Base-by-base conservation (phyloP, 2,888 invertebrate species). In the Petrolisthes manimaculis region DNA sequence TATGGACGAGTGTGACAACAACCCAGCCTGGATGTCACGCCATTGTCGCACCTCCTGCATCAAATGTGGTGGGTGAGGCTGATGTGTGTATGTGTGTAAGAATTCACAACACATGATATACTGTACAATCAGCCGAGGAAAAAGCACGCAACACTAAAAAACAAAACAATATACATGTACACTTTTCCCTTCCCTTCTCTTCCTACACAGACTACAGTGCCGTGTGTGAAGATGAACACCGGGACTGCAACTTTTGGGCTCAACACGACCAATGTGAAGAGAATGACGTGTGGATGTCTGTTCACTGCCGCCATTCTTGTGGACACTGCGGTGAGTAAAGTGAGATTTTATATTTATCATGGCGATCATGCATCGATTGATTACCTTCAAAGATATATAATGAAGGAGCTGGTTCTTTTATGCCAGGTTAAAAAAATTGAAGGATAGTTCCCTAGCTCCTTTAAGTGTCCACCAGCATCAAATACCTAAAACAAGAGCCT, bases 221-320 rank as follows among this genome's bases (percentile, higher is more conserved):
- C n/a, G 37, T 12, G 8, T 90, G 90, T 54, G 69, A 81, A 18
- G 89, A 90, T 78, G 71, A 78, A 9, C 86, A 90, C 56, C n/a
- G 78, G 3, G 89, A 90, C 54, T 90, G 90, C 24, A 51, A 85
- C 51, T 90, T 83, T 83, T 90, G 90, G 90, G 69, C 87, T 51
- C 69, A 37, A 5, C 85, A 84, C 37, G 88, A 85, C 24, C 89
- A 90, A 78, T 90, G 90, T 12, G 8, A 51, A 1, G 86, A 88
- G 71, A 90, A 90, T 82, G 61, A 56, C 0, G 9, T 78, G 2
- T 90, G 90, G 90, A 90, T 90, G 90, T 51, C 75, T 5, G 84
- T 54, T 6, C 86, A 88, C 82, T 90, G 90, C 78, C 82, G 84
- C n/a, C 24, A 55, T 4, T 82, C 90, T 3, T 90, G 90, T 80